A percentile compares a stretch with the other conserved stretches of the same genome.
phyloP scores from a whole-genome alignment of 2,113 vertebrate genomes.

The Melanocharis versteri region DNA sequence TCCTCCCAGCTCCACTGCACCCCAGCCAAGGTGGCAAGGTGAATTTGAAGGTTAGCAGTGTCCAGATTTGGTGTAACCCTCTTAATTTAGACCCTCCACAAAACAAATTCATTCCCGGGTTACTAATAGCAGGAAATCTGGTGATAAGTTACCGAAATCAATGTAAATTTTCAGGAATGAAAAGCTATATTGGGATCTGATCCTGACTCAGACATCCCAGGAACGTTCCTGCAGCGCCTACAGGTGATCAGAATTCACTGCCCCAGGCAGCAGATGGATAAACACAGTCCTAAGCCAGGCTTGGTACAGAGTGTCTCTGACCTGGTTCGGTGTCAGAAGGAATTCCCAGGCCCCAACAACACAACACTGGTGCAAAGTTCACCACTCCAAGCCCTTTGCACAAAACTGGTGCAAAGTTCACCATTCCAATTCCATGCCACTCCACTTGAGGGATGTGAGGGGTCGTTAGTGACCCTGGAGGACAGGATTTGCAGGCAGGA shows the following conservation, averaged over 20 bases:
- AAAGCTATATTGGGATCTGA: neutral
- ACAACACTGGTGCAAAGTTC: neutral
- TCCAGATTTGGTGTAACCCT: neutral
- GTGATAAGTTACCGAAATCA: neutral
- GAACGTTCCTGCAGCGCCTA: neutral
- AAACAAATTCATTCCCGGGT: neutral
- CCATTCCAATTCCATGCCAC: neutral
- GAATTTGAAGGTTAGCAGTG: neutral
- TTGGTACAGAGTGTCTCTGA: neutral
- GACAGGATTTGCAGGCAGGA: neutral
- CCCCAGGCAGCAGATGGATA: neutral
- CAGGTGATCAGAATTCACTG: neutral
- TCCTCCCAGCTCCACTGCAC: conserved; percentile 9
- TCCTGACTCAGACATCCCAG: neutral
- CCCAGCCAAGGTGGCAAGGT: conserved; percentile 8
- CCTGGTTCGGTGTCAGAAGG: neutral
- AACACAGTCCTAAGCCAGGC: neutral
- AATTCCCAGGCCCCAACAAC: neutral
- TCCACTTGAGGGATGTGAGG: neutral
- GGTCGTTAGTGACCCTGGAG: neutral
- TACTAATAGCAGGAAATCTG: neutral
- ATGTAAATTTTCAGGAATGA: neutral
- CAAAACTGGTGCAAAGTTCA: neutral
- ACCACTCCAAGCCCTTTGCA: neutral
- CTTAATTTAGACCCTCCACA: neutral